phyloP scores from a whole-genome alignment of 2,888 invertebrate species.

The Cremastinae sp. region DNA sequence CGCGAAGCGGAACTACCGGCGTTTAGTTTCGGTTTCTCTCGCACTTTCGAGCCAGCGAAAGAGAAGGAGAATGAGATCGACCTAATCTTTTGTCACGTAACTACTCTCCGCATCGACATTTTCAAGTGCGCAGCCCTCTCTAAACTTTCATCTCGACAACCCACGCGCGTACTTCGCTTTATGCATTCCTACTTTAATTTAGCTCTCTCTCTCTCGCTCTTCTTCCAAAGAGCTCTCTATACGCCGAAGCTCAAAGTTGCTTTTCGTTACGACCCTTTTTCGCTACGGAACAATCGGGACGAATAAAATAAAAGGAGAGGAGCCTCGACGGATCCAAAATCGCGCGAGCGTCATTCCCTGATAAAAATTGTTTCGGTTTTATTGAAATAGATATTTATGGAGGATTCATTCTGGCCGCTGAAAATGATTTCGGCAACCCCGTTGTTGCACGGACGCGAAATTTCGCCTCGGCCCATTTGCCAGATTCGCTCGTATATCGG shows the following conservation, averaged over 20 bases:
- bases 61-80: constrained; percentile 53
- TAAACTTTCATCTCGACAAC: constrained; percentile 68
- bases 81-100: constrained; percentile 73
- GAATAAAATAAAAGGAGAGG: neutral
- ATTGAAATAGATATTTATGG: neutral
- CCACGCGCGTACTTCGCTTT: constrained; percentile 61
- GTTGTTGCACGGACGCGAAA: too few relatives aligned
- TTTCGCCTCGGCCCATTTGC: too few relatives aligned
- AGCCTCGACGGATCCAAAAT: neutral
- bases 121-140: constrained; percentile 52
- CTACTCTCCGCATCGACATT: constrained; percentile 25
- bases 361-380: too few relatives aligned
- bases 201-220: neutral
- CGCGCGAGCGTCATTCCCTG: too few relatives aligned
- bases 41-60: constrained; percentile 48
- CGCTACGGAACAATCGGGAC: neutral
- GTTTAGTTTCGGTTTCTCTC: constrained; percentile 26
- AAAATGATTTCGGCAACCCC: too few relatives aligned
- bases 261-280: constrained; percentile 9
- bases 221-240: neutral
- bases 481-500: constrained; percentile 7
- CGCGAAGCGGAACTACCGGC: constrained; percentile 27
- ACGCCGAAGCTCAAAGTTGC: constrained; percentile 21
- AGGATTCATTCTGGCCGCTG: neutral
- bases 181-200: constrained; percentile 15